A percentile compares a stretch with the other conserved stretches of the same genome.
Conservation (phyloP, 2,113 vertebrate genomes). For the Daboia siamensis region DNA sequence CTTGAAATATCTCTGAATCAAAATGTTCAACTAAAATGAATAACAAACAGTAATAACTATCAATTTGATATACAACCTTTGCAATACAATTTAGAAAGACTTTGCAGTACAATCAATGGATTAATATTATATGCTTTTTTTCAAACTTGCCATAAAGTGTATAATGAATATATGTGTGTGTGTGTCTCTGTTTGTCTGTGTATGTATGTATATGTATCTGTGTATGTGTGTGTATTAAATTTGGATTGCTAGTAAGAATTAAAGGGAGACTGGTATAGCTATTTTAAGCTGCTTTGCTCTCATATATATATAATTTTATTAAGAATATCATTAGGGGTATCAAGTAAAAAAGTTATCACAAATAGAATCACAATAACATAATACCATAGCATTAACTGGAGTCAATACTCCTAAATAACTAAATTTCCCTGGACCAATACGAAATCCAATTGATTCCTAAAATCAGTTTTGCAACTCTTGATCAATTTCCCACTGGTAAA, state of each 20-base stretch:
- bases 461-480: not conserved
- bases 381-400: not conserved
- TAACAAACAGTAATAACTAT: not conserved
- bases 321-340: not conserved
- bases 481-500: not conserved
- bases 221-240: no score
- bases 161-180: no score
- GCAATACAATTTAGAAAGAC: not conserved
- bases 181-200: no score
- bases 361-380: not conserved
- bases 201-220: no score
- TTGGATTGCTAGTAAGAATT: no score
- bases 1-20: not conserved
- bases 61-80: not conserved
- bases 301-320: not conserved
- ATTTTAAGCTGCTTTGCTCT: no score
- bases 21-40: not conserved
- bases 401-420: not conserved
- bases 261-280: no score
- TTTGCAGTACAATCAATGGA: not conserved
- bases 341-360: not conserved
- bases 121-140: not conserved
- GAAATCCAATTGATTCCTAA: not conserved
- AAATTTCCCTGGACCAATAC: not conserved
- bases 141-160: not conserved